phyloP scores from a whole-genome alignment of 1,140 invertebrate species.

The Spodoptera litura region DNA sequence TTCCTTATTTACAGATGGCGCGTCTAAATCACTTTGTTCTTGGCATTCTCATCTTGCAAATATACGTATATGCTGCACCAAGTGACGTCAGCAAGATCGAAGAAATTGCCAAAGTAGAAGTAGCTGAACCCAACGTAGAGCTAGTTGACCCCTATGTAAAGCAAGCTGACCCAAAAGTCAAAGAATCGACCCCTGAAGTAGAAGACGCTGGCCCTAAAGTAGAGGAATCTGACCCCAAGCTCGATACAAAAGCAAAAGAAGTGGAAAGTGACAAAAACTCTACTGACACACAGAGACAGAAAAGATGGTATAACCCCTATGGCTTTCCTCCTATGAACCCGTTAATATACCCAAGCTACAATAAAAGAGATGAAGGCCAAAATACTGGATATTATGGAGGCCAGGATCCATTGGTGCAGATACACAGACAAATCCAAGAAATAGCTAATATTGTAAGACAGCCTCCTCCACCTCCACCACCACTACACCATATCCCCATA shows the following conservation, averaged over 20 bases:
- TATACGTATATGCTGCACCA: conserved; percentile 49
- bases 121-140: conserved; percentile 16
- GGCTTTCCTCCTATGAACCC: conserved; percentile 60
- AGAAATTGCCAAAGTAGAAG: conserved; percentile 42
- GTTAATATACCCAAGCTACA: conserved; percentile 51
- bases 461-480: conserved; percentile 48
- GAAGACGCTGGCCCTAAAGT: conserved; percentile 3
- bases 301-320: conserved; percentile 70
- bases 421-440: conserved; percentile 66
- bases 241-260: conserved; percentile 31
- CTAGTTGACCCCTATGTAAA: conserved; percentile 12
- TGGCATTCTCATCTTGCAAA: conserved; percentile 51
- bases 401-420: conserved; percentile 60
- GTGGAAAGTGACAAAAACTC: conserved; percentile 41
- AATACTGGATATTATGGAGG: conserved; percentile 57
- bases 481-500: conserved; percentile 55
- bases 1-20: conserved; percentile 50
- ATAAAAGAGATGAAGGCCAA: conserved; percentile 61
- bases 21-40: conserved; percentile 33
- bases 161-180: conserved; percentile 9
- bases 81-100: conserved; percentile 50
- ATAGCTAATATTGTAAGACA: conserved; percentile 59
- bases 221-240: not conserved
- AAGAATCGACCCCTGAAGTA: conserved; percentile 4
- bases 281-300: conserved; percentile 60